A percentile compares a stretch with the other conserved stretches of the same genome.
These are phyloP conservation scores for Platyrinchus mystaceus DNA, from an alignment of 2,797 vertebrate genomes.

Conservation along the genomic window DNA sequence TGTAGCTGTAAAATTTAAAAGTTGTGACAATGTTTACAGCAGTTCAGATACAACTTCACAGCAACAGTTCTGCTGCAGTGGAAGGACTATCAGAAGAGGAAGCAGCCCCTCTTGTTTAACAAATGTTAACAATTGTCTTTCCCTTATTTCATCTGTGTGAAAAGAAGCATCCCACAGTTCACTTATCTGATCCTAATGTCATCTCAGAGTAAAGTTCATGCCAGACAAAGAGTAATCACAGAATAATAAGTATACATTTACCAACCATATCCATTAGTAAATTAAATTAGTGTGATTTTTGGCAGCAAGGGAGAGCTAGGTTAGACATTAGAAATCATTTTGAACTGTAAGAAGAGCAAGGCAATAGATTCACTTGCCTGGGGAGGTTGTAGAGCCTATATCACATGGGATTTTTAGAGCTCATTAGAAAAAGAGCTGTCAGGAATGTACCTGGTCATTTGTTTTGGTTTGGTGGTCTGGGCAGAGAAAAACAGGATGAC, in stretches of 20 bases:
- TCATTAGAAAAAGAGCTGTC: slow-evolving; percentile 20
- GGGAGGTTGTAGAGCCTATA: background rate
- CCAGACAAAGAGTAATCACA: slow-evolving; percentile 30
- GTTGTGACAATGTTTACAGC: slow-evolving; percentile 21
- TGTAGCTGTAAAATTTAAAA: slow-evolving; percentile 14
- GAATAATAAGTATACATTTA: slow-evolving; percentile 39
- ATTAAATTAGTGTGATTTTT: slow-evolving; percentile 55
- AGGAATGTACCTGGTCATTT: slow-evolving; percentile 13
- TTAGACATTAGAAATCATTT: slow-evolving; percentile 25
- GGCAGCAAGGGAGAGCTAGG: slow-evolving; percentile 24
- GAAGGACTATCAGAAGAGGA: background rate
- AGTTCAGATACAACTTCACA: background rate
- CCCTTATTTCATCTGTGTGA: slow-evolving; percentile 26
- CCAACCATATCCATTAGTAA: slow-evolving; percentile 46
- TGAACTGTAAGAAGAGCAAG: slow-evolving; percentile 17
- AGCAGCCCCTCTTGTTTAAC: background rate
- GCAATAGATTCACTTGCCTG: slow-evolving; percentile 28
- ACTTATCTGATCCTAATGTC: slow-evolving; percentile 48
- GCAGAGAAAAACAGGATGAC: background rate
- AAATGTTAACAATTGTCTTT: slow-evolving; percentile 4
- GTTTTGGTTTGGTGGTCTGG: background rate
- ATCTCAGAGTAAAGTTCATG: slow-evolving; percentile 50
- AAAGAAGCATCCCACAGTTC: slow-evolving; percentile 50
- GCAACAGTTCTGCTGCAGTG: background rate
- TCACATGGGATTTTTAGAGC: slow-evolving; percentile 4